Evolutionary conservation across 2,113 vertebrate genomes (phyloP).

Genomic region (Xerus inauris): DNA sequence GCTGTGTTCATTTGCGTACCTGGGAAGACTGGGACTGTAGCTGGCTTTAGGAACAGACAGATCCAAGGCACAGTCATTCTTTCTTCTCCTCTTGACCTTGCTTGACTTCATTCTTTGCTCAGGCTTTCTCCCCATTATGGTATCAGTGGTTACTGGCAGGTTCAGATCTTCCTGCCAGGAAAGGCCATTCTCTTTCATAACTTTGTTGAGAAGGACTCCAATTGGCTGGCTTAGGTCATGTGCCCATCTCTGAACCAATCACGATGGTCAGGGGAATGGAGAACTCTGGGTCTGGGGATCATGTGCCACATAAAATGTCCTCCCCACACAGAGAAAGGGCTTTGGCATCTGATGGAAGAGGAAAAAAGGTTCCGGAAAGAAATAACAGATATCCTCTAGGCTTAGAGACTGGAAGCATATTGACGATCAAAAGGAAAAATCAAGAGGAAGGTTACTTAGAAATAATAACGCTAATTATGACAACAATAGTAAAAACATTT

Average conservation of each 20-base stretch:
- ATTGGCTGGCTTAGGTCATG: neutral
- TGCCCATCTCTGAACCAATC: constrained; percentile 28
- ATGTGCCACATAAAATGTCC: neutral
- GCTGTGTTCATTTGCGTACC: neutral
- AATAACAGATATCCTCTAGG: neutral
- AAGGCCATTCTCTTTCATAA: neutral
- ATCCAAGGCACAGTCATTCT: neutral
- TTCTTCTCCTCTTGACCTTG: neutral
- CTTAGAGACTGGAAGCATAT: neutral
- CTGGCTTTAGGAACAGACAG: neutral
- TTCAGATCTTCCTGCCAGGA: neutral
- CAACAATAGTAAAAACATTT: neutral
- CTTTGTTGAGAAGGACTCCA: neutral
- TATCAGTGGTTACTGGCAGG: neutral
- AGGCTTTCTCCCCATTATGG: neutral
- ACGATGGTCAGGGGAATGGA: neutral
- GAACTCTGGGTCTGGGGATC: neutral
- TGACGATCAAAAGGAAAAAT: neutral
- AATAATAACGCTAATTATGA: neutral
- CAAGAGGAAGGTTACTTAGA: neutral
- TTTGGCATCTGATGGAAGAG: neutral
- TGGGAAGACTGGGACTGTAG: neutral
- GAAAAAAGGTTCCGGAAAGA: neutral
- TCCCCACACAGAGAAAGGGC: neutral
- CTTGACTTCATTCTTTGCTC: neutral